phyloP scores from a whole-genome alignment of 2,113 vertebrate species.

The Pelvicachromis taeniatus region DNA sequence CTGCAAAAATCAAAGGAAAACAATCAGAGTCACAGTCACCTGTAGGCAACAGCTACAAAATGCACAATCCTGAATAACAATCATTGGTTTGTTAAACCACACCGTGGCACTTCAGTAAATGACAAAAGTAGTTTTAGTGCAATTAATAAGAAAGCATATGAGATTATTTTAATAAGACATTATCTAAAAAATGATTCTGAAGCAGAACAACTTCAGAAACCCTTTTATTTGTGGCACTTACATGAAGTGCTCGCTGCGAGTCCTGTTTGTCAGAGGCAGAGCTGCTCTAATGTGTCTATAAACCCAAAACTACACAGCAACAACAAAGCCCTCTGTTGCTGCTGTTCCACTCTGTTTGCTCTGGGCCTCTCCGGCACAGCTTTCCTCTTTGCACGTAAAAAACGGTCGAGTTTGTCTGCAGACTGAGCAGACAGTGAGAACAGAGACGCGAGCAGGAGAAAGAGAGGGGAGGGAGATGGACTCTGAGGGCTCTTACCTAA shows the following conservation, averaged over 20 bases:
- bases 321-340: conserved; percentile 48
- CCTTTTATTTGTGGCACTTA: background rate
- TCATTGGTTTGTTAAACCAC: background rate
- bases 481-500: background rate
- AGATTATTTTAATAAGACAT: background rate
- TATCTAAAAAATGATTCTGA: background rate
- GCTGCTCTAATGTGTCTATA: background rate
- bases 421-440: conserved; percentile 2
- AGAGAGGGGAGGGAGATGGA: background rate
- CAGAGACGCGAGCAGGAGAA: background rate
- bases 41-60: background rate
- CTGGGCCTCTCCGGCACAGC: conserved; percentile 11
- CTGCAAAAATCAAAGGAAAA: background rate
- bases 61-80: background rate
- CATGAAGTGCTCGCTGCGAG: background rate
- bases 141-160: background rate
- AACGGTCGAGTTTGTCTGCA: conserved; percentile 12
- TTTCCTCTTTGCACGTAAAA: background rate
- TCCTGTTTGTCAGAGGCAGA: background rate
- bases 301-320: conserved; percentile 16
- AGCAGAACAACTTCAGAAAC: background rate
- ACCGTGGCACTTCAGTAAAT: background rate
- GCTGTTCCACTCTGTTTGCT: conserved; percentile 15
- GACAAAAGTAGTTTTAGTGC: background rate
- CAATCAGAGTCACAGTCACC: background rate